Conservation (phyloP, 2,888 invertebrate genomes). For the Spodoptera exigua region DNA sequence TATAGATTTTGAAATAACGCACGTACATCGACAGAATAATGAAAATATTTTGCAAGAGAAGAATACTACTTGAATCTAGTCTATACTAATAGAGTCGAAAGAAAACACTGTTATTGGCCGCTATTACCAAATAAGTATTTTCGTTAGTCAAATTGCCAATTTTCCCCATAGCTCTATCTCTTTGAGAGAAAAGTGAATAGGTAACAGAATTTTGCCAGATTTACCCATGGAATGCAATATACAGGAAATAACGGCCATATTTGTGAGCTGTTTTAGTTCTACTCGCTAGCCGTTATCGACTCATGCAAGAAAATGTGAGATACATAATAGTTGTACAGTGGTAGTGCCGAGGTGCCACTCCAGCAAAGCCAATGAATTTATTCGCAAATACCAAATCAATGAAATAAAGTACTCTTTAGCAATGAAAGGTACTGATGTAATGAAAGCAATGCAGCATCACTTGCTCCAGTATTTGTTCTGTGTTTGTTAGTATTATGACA, state of each 20-base stretch:
- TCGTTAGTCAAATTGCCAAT: slow-evolving; percentile 74
- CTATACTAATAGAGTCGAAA: slow-evolving; percentile 72
- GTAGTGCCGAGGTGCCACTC: slow-evolving; percentile 81
- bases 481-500: slow-evolving; percentile 20
- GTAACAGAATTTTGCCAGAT: slow-evolving; percentile 86
- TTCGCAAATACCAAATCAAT: slow-evolving; percentile 48
- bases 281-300: slow-evolving; percentile 80
- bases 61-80: slow-evolving; percentile 60
- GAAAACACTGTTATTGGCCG: slow-evolving; percentile 77
- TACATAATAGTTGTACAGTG: slow-evolving; percentile 63
- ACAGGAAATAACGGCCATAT: slow-evolving; percentile 87
- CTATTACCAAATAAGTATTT: slow-evolving; percentile 79
- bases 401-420: slow-evolving; percentile 37
- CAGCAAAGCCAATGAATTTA: slow-evolving; percentile 63
- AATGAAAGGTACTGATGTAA: slow-evolving; percentile 43
- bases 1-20: slow-evolving; percentile 26
- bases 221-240: slow-evolving; percentile 75
- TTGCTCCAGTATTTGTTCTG: slow-evolving; percentile 42
- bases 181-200: slow-evolving; percentile 63
- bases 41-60: slow-evolving; percentile 48
- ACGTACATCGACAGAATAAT: slow-evolving; percentile 26
- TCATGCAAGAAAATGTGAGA: slow-evolving; percentile 80
- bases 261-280: slow-evolving; percentile 73
- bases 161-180: slow-evolving; percentile 70
- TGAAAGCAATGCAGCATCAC: slow-evolving; percentile 60